Evolutionary conservation across 2,888 invertebrate genomes (phyloP).

Genomic region (Trichacis sp.): DNA sequence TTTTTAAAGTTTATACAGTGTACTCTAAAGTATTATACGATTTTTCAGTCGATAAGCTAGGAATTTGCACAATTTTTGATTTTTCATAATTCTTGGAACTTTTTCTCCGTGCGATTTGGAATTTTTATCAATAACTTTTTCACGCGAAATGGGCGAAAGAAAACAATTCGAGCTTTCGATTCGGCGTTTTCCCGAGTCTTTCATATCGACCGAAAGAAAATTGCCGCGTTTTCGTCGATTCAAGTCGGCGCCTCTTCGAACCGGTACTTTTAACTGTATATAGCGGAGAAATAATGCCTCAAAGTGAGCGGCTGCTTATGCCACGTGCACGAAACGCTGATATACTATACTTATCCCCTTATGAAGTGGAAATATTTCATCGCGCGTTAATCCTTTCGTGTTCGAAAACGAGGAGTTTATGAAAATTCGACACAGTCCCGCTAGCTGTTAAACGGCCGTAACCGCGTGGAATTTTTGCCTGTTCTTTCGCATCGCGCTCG

Average conservation of each 20-base stretch:
- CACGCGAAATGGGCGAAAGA: too few relatives aligned
- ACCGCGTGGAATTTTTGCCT: neutral
- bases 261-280: conserved; percentile 66
- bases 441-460: neutral
- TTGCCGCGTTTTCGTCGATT: conserved; percentile 51
- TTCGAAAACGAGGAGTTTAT: conserved; percentile 25
- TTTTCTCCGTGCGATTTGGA: too few relatives aligned
- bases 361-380: conserved; percentile 14
- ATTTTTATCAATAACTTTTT: too few relatives aligned
- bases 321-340: conserved; percentile 42
- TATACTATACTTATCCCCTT: conserved; percentile 37
- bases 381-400: conserved; percentile 22
- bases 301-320: conserved; percentile 37
- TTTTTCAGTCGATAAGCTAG: too few relatives aligned
- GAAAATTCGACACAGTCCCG: conserved; percentile 1
- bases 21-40: too few relatives aligned
- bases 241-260: conserved; percentile 56
- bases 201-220: conserved; percentile 36
- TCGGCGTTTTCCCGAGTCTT: conserved; percentile 17
- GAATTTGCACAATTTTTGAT: too few relatives aligned
- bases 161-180: too few relatives aligned
- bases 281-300: conserved; percentile 32
- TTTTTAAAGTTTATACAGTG: too few relatives aligned
- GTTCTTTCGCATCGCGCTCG: too few relatives aligned
- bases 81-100: too few relatives aligned